Evolutionary conservation across 37 sponge, comb jelly and placozoan species (phyloP), one percentile per base, ranked within the genome.

Genomic region (Cladorhizidae sp.): DNA sequence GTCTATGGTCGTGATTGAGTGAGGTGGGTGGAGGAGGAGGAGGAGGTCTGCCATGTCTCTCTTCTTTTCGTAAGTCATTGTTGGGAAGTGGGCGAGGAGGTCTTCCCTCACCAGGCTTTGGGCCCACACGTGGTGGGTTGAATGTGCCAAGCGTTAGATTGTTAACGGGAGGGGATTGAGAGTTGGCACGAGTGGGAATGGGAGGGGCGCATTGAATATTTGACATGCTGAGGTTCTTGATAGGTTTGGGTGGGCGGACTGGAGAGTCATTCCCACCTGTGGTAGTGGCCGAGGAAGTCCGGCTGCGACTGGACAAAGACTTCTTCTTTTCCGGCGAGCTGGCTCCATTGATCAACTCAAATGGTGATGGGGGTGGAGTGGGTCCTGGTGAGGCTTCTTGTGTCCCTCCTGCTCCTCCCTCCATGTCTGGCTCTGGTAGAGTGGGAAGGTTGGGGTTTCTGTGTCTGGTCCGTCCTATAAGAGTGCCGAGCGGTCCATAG

Each of bases 401-500:
- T 29, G 62, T 61, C 29, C 62, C 29, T 17, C 62, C 69, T 32
- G 38, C 40, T 38, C 39, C 39, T 21, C 69, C 21, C 15, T 15
- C 69, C 36, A 31, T 32, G 35, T 37, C 40, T 41, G 42, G 72
- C 14, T 58, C 59, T 18, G 41, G 39, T 5, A 23, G n/a, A 39
- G 71, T 33, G 40, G 58, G 49, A 1, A 42, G 51, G 36, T 42
- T 43, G 17, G 25, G 58, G 17, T 28, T 61, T 77, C 35, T 65
- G 57, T 65, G 67, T 32, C 57, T 67, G 38, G 20, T 29, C 50
- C 70, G 61, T 22, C 36, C 38, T 17, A 75, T 57, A 7, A 75
- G 76, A 37, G 76, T 75, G 40, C 74, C 74, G 38, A 55, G n/a
- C 0, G 59, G 21, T 31, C 40, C 38, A 51, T 77, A 23, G 78